Evolutionary conservation across 2,113 vertebrate genomes (phyloP), one percentile per base, ranked within the genome.

Genomic region (Eulacestoma nigropectus): DNA sequence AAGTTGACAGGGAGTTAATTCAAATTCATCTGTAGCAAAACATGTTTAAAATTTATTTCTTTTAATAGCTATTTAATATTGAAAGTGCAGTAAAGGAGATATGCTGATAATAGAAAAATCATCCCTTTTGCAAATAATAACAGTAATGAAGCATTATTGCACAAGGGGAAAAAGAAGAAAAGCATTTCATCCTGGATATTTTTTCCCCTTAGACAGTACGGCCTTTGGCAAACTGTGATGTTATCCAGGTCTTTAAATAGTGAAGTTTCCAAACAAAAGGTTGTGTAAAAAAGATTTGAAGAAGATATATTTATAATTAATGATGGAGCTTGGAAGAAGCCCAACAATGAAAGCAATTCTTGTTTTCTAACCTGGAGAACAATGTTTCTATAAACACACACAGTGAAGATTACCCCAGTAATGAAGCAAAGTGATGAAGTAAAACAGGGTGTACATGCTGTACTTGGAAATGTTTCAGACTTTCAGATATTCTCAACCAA

Each of bases 281-380:
- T 91, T 94, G 72, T 87, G 53, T 60, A 92, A 94, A 83, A 94
- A 95, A 87, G n/a, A 87, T 93, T 89, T 89, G 44, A 96, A 72
- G 70, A 86, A 95, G 93, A 88, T 90, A 80, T 56, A 80, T 93
- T 92, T 91, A 77, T 95, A 96, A 93, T 94, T 94, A 96, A 90
- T 11, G 2, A 53, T 29, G 29, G 41, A 68, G 30, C 53, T 92
- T 96, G 91, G 89, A 95, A 93, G 75, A 93, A 95, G 30, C 49
- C 78, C 84, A 93, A 82, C n/a, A 96, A 88, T 77, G 50, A 91
- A 93, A 95, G 57, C 42, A 91, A 87, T 91, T 95, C 84, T 84
- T 96, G 84, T 95, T 96, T 97, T 91, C 65, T 90, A 96, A 95
- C 75, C 74, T 91, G 87, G 44, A 93, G 93, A 95, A 92, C 72